Conservation (phyloP, 2,797 vertebrate species). For the Molothrus ater region DNA sequence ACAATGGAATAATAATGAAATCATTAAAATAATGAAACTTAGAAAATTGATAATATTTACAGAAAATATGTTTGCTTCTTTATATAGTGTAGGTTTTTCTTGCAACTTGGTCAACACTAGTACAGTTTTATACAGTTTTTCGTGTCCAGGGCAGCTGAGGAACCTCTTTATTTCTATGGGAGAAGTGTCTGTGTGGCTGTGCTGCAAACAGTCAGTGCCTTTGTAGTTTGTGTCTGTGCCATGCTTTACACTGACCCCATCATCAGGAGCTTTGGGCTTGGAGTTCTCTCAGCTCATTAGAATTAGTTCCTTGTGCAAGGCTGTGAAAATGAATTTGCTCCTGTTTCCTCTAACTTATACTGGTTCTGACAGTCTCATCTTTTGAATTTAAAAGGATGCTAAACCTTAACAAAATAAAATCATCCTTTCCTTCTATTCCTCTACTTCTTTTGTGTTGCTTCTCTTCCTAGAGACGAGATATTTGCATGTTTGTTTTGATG, state of each 20-base stretch:
- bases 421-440: not conserved
- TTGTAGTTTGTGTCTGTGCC: not conserved
- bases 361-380: not conserved
- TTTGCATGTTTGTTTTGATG: not conserved
- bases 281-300: not conserved
- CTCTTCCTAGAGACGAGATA: not conserved
- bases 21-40: not conserved
- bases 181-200: not conserved
- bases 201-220: not conserved
- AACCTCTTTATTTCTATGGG: not conserved
- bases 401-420: not conserved
- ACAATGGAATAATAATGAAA: not conserved
- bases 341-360: not conserved
- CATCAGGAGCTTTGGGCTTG: not conserved
- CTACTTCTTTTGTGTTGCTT: not conserved
- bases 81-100: not conserved
- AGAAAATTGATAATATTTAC: not conserved
- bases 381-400: not conserved
- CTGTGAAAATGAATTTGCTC: not conserved
- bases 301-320: not conserved
- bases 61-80: not conserved
- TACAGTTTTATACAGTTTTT: not conserved
- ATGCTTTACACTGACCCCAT: not conserved
- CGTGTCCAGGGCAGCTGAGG: not conserved
- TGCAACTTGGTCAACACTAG: not conserved